phyloP scores from a whole-genome alignment of 2,113 vertebrate species.

The Paraplagusia blochii region DNA sequence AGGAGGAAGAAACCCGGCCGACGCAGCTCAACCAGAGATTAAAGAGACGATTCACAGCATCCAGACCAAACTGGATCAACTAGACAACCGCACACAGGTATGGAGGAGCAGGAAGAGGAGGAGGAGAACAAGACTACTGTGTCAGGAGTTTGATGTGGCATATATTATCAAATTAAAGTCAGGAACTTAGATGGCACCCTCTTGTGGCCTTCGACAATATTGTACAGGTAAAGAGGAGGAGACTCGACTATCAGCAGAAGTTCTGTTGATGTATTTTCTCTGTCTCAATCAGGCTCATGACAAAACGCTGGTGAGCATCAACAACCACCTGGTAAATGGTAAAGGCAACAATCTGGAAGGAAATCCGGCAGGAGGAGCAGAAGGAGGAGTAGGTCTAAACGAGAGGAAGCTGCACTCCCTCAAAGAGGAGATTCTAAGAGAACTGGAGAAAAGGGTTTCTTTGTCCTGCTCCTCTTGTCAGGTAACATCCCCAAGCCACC shows the following conservation, averaged over 20 bases:
- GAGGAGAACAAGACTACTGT: too few relatives aligned
- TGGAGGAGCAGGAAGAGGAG: too few relatives aligned
- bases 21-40: slow-evolving; percentile 83
- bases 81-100: slow-evolving; percentile 84
- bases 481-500: too few relatives aligned
- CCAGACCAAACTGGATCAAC: slow-evolving; percentile 85
- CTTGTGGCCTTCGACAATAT: too few relatives aligned
- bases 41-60: slow-evolving; percentile 86
- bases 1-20: slow-evolving; percentile 77
- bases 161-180: too few relatives aligned
- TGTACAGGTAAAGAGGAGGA: too few relatives aligned
- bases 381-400: slow-evolving; percentile 31
- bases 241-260: too few relatives aligned
- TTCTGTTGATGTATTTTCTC: not conserved
- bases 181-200: too few relatives aligned
- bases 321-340: slow-evolving; percentile 78
- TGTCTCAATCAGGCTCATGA: slow-evolving; percentile 73
- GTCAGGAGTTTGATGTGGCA: too few relatives aligned
- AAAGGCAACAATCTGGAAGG: slow-evolving; percentile 56
- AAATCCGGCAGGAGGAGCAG: slow-evolving; percentile 28
- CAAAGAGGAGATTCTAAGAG: slow-evolving; percentile 76
- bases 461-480: slow-evolving; percentile 84
- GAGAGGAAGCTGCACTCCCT: slow-evolving; percentile 38
- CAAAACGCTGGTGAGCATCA: slow-evolving; percentile 79
- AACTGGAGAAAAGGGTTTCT: slow-evolving; percentile 82